Base-by-base conservation (phyloP, 2,797 vertebrate species). In the Chrysocyon brachyurus region DNA sequence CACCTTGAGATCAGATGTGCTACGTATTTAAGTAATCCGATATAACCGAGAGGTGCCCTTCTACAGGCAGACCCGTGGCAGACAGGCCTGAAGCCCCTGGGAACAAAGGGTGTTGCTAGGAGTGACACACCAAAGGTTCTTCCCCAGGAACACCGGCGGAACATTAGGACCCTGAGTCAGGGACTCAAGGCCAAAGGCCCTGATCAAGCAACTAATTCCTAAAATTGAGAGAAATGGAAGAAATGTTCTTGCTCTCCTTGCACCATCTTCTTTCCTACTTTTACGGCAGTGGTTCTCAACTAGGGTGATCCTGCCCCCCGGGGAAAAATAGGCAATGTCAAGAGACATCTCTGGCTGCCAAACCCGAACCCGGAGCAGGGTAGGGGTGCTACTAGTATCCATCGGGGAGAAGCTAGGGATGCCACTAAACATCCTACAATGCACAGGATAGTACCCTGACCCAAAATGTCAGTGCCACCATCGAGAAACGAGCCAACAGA, bases 371-470 rank as follows among this genome's bases (percentile, higher is more conserved):
- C 5, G 31, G 31, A 61, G 52, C 12, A 28, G n/a, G 22, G 26
- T 0, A 26, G 24, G 36, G 28, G 12, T n/a, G 52, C 8, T n/a
- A 0, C 3, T 15, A 6, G 33, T 61, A 83, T 26, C 33, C 8
- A 9, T 40, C n/a, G 7, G 63, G 79, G 12, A 9, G 57, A 26
- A 24, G 12, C 40, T 56, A 52, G 24, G 15, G 56, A 57, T 72
- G 11, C 17, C 14, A 4, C 33, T 36, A 6, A 7, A 3, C 26
- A 12, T 0, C 14, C 15, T 1, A 3, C 1, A 14, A 1, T 1
- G 5, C 12, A 5, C 24, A 36, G 28, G 68, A 15, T 17, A 2
- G 24, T 7, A 19, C 22, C 46, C n/a, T 19, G 16, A 33, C 26
- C 59, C 17, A 4, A 16, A 26, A 26, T 2, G 8, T 9, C 28